Conservation (phyloP, 2,888 invertebrate genomes). For the Spodoptera exigua region DNA sequence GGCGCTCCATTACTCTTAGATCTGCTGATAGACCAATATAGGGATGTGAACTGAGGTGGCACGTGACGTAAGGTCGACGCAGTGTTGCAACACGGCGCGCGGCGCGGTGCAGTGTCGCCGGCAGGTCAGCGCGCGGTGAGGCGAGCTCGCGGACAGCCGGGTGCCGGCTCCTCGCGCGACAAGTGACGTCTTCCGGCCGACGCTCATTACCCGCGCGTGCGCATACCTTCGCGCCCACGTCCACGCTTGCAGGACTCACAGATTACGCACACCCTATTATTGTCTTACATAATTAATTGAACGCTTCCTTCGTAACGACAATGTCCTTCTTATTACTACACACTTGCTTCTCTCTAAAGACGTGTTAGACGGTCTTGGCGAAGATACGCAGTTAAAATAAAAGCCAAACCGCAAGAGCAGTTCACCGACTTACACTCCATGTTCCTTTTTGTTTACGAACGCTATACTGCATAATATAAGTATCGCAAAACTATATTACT, state of each 20-base stretch:
- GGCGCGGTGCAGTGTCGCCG: conserved; percentile 36
- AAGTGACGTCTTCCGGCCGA: conserved; percentile 66
- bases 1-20: conserved; percentile 11
- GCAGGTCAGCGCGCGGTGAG: conserved; percentile 38
- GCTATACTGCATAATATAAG: no score
- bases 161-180: conserved; percentile 56
- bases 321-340: conserved; percentile 20
- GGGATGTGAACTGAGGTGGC: no score
- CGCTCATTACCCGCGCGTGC: conserved; percentile 62
- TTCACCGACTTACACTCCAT: no score
- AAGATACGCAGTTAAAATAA: no score
- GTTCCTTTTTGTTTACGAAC: no score
- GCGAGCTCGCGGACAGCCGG: conserved; percentile 44
- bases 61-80: not conserved
- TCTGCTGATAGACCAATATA: not conserved
- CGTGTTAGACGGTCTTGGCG: no score
- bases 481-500: no score
- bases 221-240: conserved; percentile 62
- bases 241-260: conserved; percentile 42
- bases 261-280: conserved; percentile 53
- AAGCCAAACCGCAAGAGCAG: no score
- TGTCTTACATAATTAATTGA: conserved; percentile 61
- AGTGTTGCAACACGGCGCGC: no score
- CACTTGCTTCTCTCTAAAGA: no score
- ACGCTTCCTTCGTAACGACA: conserved; percentile 45